phyloP scores from a whole-genome alignment of 1,140 invertebrate species.

The Hyposmocoma kahamanoa region DNA sequence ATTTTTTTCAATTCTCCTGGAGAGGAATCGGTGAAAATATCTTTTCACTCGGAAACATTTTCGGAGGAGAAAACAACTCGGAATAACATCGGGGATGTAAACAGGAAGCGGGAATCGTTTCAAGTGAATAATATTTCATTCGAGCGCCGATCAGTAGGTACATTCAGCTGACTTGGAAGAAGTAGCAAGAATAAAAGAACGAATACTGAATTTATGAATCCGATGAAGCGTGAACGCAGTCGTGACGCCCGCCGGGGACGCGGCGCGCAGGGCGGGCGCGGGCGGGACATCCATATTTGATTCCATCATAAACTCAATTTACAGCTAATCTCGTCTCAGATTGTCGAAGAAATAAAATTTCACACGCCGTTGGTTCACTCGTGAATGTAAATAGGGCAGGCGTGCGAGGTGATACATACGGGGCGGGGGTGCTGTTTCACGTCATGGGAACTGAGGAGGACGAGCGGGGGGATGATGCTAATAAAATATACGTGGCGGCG shows the following conservation, averaged over 20 bases:
- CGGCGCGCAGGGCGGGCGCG: slow-evolving; percentile 13
- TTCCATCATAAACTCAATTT: slow-evolving; percentile 69
- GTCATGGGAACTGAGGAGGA: slow-evolving; percentile 10
- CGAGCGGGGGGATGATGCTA: slow-evolving; percentile 21
- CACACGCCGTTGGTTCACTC: slow-evolving; percentile 50
- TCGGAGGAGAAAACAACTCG: background rate
- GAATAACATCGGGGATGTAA: background rate
- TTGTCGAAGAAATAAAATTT: slow-evolving; percentile 72
- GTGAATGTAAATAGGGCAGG: slow-evolving; percentile 57
- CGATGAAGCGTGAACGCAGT: slow-evolving; percentile 43
- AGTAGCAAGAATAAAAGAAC: slow-evolving; percentile 39
- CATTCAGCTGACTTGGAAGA: slow-evolving; percentile 32
- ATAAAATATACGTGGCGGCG: slow-evolving; percentile 46
- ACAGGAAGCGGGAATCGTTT: slow-evolving; percentile 6
- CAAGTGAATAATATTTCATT: slow-evolving; percentile 34
- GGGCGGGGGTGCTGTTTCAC: slow-evolving; percentile 2
- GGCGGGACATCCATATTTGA: slow-evolving; percentile 61
- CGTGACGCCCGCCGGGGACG: slow-evolving; percentile 12
- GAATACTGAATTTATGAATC: slow-evolving; percentile 43
- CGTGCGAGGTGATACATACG: slow-evolving; percentile 7
- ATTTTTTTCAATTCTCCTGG: slow-evolving; percentile 3
- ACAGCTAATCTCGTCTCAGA: slow-evolving; percentile 68
- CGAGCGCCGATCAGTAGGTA: slow-evolving; percentile 32
- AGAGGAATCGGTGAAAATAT: slow-evolving; percentile 1
- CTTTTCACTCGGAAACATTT: background rate